phyloP scores from a whole-genome alignment of 2,797 vertebrate genomes.

The Gouania willdenowi region DNA sequence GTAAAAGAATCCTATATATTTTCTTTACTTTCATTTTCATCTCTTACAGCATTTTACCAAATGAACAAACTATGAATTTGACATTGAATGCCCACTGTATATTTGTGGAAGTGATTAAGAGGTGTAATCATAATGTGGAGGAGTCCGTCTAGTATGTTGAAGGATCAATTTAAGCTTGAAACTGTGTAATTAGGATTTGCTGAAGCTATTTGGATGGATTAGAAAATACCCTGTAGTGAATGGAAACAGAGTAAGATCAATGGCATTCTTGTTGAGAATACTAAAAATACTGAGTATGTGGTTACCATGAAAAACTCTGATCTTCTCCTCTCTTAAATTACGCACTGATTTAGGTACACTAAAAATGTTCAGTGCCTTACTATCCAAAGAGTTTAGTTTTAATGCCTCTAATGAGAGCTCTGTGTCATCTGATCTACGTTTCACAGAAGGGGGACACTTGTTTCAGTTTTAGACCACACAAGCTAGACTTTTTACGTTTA shows the following conservation, averaged over 20 bases:
- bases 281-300: slow-evolving; percentile 53
- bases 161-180: slow-evolving; percentile 23
- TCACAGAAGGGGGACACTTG: slow-evolving; percentile 20
- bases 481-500: slow-evolving; percentile 6
- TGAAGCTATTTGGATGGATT: slow-evolving; percentile 38
- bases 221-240: slow-evolving; percentile 16
- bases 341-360: slow-evolving; percentile 35
- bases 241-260: slow-evolving; percentile 35
- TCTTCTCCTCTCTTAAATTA: slow-evolving; percentile 55
- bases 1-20: slow-evolving; percentile 2
- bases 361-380: slow-evolving; percentile 41
- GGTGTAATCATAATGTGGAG: slow-evolving; percentile 4
- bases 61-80: slow-evolving; percentile 1
- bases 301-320: slow-evolving; percentile 48
- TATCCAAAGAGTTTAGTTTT: slow-evolving; percentile 25
- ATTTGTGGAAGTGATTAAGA: too few species aligned
- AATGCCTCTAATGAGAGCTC: slow-evolving; percentile 12
- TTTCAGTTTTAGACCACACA: slow-evolving; percentile 17
- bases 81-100: too few species aligned
- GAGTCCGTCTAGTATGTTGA: slow-evolving; percentile 28
- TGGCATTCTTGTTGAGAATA: slow-evolving; percentile 54
- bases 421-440: slow-evolving; percentile 22
- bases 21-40: slow-evolving; percentile 16
- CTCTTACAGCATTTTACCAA: slow-evolving; percentile 8
- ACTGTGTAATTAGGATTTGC: slow-evolving; percentile 40